Evolutionary conservation across 2,113 vertebrate genomes (phyloP).

Genomic region (Ptilorrhoa leucosticta): DNA sequence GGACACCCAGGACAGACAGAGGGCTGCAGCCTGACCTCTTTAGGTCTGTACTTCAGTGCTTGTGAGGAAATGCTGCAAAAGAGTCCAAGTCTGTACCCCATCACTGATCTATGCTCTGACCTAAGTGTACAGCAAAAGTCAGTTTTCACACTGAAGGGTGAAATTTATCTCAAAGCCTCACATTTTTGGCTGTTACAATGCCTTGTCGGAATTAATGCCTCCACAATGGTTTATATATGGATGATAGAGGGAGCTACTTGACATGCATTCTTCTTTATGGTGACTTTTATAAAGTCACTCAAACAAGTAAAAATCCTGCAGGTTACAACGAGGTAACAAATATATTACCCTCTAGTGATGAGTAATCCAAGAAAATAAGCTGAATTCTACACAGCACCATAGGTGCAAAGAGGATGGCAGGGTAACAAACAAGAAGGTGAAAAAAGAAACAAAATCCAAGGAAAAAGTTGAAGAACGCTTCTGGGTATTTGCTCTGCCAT

Average conservation of each 20-base stretch:
- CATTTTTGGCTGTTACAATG: neutral
- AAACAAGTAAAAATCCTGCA: neutral
- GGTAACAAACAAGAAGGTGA: neutral
- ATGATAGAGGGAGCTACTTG: neutral
- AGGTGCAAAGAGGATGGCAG: neutral
- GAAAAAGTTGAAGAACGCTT: neutral
- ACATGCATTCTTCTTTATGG: neutral
- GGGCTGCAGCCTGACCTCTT: neutral
- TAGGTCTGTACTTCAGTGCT: neutral
- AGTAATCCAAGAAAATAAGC: neutral
- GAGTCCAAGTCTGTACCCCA: neutral
- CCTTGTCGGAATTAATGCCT: neutral
- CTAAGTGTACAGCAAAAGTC: neutral
- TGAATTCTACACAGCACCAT: neutral
- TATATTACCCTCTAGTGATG: neutral
- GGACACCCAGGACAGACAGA: neutral
- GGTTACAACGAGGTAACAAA: neutral
- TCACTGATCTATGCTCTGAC: neutral
- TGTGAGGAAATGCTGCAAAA: neutral
- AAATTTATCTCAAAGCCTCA: neutral
- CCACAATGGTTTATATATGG: neutral
- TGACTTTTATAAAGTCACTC: neutral
- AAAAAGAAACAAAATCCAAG: neutral
- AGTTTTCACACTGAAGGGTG: neutral
- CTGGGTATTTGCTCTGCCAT: rapidly evolving